Evolutionary conservation across 2,888 invertebrate species (phyloP), one percentile per base, ranked within the genome.

Genomic region (Keiferia lycopersicella): DNA sequence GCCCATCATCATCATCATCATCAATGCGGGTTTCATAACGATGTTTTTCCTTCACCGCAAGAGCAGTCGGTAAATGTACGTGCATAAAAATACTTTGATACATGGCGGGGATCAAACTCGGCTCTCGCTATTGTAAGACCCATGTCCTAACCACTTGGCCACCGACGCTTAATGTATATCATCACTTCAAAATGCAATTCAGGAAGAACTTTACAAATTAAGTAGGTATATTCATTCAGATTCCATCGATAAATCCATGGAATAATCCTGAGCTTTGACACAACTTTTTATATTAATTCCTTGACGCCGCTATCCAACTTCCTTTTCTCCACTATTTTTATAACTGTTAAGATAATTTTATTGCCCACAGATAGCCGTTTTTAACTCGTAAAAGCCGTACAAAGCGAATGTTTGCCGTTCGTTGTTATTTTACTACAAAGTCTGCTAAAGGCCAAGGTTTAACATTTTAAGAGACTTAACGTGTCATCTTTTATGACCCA

Each of bases 401-500:
- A 56, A 56, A 30, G 30, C 56, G 26, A 56, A 56, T 56, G 56
- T 56, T 56, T 56, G 56, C 56, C 51, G 34, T 56, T 22, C 30
- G 26, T 56, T 56, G 56, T 56, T 22, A 56, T 56, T 22, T 16
- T 22, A 56, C 30, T 34, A 56, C 56, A 56, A 56, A 56, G 56
- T 56, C n/a, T 30, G 7, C 30, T 26, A 56, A 50, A 56, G 26
- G 56, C 56, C 56, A 56, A 56, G 56, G 56, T n/a, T 56, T 56
- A 26, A 26, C 14, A 11, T n/a, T 26, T 56, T 26, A 26, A 56
- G 16, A 12, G 26, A 7, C 26, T 56, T 56, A n/a, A 56, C 16
- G 56, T 30, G 56, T 56, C 56, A 56, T 56, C 56, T 56, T 56
- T 56, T 56, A 56, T 56, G 56, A 56, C 56, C 56, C 16, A 14